Percentiles rank a stretch among this genome's conserved stretches.
phyloP scores from a whole-genome alignment of 2,113 vertebrate genomes.

The Thunnus thynnus region DNA sequence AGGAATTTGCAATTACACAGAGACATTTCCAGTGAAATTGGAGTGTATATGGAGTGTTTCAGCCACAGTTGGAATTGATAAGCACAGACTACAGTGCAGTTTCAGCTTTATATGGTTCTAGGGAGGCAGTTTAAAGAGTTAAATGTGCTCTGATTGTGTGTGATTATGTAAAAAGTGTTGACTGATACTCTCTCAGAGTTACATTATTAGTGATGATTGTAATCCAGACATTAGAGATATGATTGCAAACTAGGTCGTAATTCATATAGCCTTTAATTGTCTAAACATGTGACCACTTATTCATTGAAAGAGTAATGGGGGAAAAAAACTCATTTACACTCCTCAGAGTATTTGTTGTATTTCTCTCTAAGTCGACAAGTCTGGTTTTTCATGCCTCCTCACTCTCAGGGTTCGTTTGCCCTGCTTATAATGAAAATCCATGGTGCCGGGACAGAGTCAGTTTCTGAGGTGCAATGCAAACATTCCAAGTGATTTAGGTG shows the following conservation, averaged over 20 bases:
- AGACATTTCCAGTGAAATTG: constrained; percentile 5
- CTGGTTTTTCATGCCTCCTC: constrained; percentile 25
- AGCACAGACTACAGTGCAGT: constrained; percentile 1
- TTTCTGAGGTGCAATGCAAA: constrained; percentile 68
- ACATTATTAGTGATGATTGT: neutral
- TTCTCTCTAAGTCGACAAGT: constrained; percentile 36
- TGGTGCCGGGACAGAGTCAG: neutral
- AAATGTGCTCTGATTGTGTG: neutral
- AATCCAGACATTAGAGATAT: neutral
- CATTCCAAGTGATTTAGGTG: constrained; percentile 66
- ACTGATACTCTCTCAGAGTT: neutral
- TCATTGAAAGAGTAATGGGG: constrained; percentile 17
- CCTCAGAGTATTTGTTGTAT: constrained; percentile 35
- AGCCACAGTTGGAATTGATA: constrained; percentile 19
- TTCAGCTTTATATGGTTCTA: neutral
- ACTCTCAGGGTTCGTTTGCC: constrained; percentile 30
- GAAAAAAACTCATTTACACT: constrained; percentile 31
- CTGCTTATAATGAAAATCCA: constrained; percentile 54
- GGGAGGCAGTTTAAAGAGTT: neutral
- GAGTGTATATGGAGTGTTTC: neutral
- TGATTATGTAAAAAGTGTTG: constrained; percentile 3
- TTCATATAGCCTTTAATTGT: constrained; percentile 2
- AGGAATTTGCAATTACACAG: constrained; percentile 46
- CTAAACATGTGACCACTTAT: constrained; percentile 10
- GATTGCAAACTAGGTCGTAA: constrained; percentile 4